Percentiles rank a stretch among this genome's conserved stretches.
Evolutionary conservation across 2,797 vertebrate species (phyloP).

Genomic region (Rhabdomys pumilio): DNA sequence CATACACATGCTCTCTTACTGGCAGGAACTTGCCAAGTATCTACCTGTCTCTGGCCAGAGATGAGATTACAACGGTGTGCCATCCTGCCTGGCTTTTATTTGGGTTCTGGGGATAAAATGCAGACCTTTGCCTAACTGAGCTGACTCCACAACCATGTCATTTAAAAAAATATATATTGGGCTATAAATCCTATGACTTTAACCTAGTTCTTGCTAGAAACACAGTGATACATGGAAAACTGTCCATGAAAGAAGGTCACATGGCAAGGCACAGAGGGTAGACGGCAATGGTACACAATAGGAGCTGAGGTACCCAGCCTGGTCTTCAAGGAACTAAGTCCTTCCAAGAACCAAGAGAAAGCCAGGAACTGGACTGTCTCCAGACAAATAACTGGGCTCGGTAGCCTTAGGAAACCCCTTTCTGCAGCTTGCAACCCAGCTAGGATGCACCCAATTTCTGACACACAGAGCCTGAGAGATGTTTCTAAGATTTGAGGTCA

Average conservation of each 20-base stretch:
- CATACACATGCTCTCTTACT: neutral
- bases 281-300: neutral
- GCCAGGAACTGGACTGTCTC: neutral
- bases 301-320: neutral
- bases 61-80: neutral
- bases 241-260: neutral
- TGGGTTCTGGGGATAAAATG: neutral
- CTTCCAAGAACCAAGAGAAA: neutral
- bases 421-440: neutral
- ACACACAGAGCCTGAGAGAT: neutral
- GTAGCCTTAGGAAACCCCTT: fast-evolving
- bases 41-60: neutral
- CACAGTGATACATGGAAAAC: conserved; percentile 26
- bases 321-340: neutral
- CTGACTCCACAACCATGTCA: neutral
- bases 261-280: conserved; percentile 3
- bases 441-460: neutral
- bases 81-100: neutral
- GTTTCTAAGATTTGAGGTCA: neutral
- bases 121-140: neutral
- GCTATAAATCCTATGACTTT: neutral
- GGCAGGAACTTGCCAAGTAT: neutral
- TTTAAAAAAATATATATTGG: neutral
- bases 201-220: neutral
- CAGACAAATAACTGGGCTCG: neutral